Conservation (phyloP, 2,113 vertebrate genomes). For the Fukomys damarensis region DNA sequence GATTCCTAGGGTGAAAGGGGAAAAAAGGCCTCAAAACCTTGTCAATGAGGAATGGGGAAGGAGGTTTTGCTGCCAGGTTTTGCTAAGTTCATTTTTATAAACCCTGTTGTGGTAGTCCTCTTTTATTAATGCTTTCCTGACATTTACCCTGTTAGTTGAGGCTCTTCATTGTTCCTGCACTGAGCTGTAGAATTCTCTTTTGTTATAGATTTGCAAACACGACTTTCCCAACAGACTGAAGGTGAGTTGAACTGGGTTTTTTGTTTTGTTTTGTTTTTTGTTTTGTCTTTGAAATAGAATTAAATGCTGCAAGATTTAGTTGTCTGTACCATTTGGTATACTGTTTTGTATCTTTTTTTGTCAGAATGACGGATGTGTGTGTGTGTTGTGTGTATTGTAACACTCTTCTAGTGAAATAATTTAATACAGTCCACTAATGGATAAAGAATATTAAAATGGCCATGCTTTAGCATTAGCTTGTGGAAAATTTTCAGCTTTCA, state of each 20-base stretch:
- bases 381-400: too few relatives aligned
- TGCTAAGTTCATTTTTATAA: constrained; percentile 66
- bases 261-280: constrained; percentile 23
- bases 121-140: constrained; percentile 83
- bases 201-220: constrained; percentile 91
- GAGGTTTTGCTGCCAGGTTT: constrained; percentile 80
- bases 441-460: neutral
- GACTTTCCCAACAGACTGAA: constrained; percentile 92
- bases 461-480: neutral
- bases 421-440: neutral
- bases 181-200: constrained; percentile 82
- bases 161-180: constrained; percentile 83
- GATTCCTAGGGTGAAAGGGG: constrained; percentile 29
- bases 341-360: neutral
- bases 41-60: constrained; percentile 82
- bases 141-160: constrained; percentile 83
- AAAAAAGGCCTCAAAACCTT: constrained; percentile 68
- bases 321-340: neutral
- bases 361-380: neutral
- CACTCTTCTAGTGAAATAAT: too few relatives aligned
- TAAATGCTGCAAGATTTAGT: constrained; percentile 17
- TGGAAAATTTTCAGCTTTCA: neutral
- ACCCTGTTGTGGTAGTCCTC: constrained; percentile 79
- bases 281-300: constrained; percentile 24
- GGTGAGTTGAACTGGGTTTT: constrained; percentile 84